These are phyloP conservation scores for Equus przewalskii DNA, from an alignment of 2,113 vertebrate genomes.

Conservation along the genomic window DNA sequence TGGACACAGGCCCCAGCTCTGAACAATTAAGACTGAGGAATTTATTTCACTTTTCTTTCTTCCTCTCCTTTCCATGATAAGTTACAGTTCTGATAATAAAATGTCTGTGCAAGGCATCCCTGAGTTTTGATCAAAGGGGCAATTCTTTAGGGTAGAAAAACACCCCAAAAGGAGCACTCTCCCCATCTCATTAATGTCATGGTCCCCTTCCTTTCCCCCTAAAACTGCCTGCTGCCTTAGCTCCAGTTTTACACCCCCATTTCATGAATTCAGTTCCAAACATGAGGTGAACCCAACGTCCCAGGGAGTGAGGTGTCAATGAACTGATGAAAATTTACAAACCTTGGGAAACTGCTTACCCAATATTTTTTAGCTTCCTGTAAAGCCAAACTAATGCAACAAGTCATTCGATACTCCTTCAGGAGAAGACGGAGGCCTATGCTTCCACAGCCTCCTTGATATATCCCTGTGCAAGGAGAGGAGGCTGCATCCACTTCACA, in stretches of 20 bases:
- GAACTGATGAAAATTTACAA: not conserved
- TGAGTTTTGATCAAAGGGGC: not conserved
- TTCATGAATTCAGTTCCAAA: not conserved
- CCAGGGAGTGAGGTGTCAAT: not conserved
- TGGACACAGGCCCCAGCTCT: not conserved
- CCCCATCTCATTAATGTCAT: not conserved
- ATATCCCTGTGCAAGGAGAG: not conserved
- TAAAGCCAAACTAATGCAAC: not conserved
- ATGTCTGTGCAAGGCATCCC: not conserved
- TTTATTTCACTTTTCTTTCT: slow-evolving; percentile 20
- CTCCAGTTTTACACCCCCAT: not conserved
- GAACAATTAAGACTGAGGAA: not conserved
- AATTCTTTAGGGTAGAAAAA: not conserved
- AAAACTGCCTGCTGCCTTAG: not conserved
- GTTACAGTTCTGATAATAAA: not conserved
- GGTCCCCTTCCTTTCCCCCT: not conserved
- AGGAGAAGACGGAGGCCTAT: not conserved
- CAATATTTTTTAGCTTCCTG: not conserved
- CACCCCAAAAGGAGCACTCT: not conserved
- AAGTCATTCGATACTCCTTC: not conserved
- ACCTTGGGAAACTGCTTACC: not conserved
- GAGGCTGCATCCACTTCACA: not conserved
- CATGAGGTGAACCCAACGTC: not conserved
- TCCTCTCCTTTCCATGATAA: not conserved
- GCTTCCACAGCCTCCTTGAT: not conserved